Evolutionary conservation across 2,113 vertebrate genomes (phyloP), one percentile per base, ranked within the genome.

Genomic region (Microtus oregoni): DNA sequence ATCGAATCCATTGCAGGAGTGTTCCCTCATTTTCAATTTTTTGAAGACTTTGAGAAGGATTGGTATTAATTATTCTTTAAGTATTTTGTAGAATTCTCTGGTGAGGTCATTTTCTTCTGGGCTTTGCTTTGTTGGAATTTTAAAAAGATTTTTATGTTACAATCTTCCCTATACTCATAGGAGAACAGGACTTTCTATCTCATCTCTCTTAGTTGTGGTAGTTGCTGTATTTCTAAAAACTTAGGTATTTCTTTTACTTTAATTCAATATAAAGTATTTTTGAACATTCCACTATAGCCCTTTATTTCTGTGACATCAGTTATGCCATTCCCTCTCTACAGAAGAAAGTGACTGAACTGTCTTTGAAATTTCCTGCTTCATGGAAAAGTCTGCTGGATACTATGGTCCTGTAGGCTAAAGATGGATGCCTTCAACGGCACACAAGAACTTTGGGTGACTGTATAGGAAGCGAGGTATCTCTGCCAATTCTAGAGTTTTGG

Each of bases 171-270:
- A 1, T 76, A 82, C 2, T 68, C 94, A 70, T 70, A 70, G 32
- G 32, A 70, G 24, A 28, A 38, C 5, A 76, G 38, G 5, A 61
- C 88, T 89, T 87, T 94, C 55, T 87, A 4, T 82, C 88, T 76
- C 81, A 82, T 91, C 12, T 85, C 61, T 9, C 38, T 93, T 8
- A 65, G 41, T 86, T 38, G 61, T 91, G 58, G 17, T 75, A 35
- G 12, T 32, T 94, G 5, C 12, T 90, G 17, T 72, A 10, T 95
- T 97, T 89, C 78, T 91, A 86, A 78, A 32, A 86, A 47, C 89
- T 79, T 67, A 77, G 52, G 19, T 30, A 65, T 86, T 75, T 89
- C 24, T 86, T 75, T 52, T 95, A 13, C 67, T 2, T 92, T 92
- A 77, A 17, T 75, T 76, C 81, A 22, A 13, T 91, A 13, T 86